A percentile compares a stretch with the other conserved stretches of the same genome.
phyloP scores from a whole-genome alignment of 2,113 vertebrate species.

The Aythya baeri region DNA sequence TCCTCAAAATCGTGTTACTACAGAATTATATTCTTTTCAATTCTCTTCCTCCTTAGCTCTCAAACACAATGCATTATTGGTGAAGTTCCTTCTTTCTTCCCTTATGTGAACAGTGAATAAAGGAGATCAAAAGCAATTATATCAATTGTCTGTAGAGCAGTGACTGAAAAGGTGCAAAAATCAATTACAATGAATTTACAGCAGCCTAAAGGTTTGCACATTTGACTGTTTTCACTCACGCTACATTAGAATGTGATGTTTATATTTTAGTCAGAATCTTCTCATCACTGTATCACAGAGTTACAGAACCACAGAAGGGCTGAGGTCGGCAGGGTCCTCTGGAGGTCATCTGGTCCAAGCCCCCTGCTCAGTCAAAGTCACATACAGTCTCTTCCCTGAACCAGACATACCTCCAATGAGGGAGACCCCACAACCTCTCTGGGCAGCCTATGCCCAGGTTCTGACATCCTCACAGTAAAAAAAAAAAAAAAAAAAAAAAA shows the following conservation, averaged over 20 bases:
- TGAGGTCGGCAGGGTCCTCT: background rate
- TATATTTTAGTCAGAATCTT: background rate
- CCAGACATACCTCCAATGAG: background rate
- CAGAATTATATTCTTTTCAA: background rate
- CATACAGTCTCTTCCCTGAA: background rate
- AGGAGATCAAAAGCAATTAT: background rate
- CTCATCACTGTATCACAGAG: background rate
- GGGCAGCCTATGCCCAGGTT: background rate
- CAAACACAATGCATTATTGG: background rate
- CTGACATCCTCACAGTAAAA: background rate
- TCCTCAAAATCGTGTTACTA: background rate
- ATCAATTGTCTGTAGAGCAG: background rate
- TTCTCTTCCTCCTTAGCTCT: background rate
- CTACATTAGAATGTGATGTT: background rate
- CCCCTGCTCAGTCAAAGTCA: background rate
- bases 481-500: background rate
- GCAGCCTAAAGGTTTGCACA: background rate
- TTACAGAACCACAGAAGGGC: background rate
- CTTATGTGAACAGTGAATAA: background rate
- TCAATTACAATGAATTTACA: background rate
- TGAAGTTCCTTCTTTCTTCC: background rate
- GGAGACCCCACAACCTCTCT: background rate
- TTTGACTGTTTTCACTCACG: background rate
- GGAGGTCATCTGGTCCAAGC: background rate
- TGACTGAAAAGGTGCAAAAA: background rate